Percentiles rank a stretch among this genome's conserved stretches.
phyloP scores from a whole-genome alignment of 2,113 vertebrate genomes.

The Sinocyclocheilus rhinocerous region DNA sequence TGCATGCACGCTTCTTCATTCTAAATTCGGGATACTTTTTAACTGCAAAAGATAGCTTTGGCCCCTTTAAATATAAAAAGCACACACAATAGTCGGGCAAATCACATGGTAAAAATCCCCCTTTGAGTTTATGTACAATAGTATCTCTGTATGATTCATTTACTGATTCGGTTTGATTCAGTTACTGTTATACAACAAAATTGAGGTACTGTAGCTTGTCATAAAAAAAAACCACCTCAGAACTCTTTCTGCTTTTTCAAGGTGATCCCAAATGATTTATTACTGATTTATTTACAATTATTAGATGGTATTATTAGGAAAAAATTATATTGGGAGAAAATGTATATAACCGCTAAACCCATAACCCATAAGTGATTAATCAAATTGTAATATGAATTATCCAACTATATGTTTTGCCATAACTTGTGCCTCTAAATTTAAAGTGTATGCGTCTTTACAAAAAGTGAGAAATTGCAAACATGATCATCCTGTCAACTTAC shows the following conservation, averaged over 20 bases:
- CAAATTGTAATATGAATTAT: not conserved
- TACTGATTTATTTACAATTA: not conserved
- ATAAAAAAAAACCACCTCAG: no score
- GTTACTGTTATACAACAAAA: not conserved
- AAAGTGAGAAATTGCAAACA: not conserved
- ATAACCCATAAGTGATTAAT: not conserved
- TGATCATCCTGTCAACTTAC: not conserved
- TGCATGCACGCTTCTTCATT: not conserved
- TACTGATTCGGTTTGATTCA: no score
- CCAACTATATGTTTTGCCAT: not conserved
- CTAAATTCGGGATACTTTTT: not conserved
- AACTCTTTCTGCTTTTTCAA: not conserved
- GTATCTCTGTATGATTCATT: not conserved
- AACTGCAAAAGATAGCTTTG: not conserved
- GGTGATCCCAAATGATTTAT: not conserved
- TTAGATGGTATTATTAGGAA: not conserved
- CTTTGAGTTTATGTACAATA: not conserved
- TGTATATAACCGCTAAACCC: not conserved
- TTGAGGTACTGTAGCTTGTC: no score
- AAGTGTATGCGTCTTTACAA: not conserved
- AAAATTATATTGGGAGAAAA: not conserved
- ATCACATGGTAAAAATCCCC: not conserved
- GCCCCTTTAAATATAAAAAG: not conserved
- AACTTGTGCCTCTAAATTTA: not conserved
- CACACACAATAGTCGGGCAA: not conserved